Percentiles rank a stretch among this genome's conserved stretches.
phyloP scores from a whole-genome alignment of 2,113 vertebrate species.

The Melanotaenia duboulayi region DNA sequence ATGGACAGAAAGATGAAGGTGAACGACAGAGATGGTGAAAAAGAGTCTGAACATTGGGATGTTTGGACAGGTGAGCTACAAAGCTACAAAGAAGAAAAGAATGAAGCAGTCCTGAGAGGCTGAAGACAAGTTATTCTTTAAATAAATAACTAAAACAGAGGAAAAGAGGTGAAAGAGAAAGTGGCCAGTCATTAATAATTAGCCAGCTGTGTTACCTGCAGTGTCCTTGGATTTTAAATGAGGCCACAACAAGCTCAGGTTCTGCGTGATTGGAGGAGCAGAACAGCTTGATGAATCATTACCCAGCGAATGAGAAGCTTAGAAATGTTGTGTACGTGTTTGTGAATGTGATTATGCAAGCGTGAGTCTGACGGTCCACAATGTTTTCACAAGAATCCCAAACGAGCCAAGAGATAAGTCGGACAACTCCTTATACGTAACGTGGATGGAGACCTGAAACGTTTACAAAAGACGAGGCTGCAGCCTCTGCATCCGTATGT shows the following conservation, averaged over 20 bases:
- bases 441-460: conserved; percentile 10
- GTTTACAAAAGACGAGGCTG: conserved; percentile 30
- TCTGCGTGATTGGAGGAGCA: conserved; percentile 1
- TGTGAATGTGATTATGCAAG: not conserved
- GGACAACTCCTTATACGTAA: not conserved
- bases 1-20: conserved; percentile 10
- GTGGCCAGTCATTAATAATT: conserved; percentile 57
- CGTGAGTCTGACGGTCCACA: not conserved
- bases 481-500: conserved; percentile 14
- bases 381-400: not conserved
- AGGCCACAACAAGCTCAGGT: conserved; percentile 32
- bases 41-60: conserved; percentile 7
- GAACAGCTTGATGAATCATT: conserved; percentile 45
- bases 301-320: conserved; percentile 30
- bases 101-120: not conserved
- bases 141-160: not conserved
- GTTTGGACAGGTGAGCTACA: conserved; percentile 28
- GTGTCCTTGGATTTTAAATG: conserved; percentile 51
- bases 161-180: conserved; percentile 43
- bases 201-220: conserved; percentile 34
- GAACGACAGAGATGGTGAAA: not conserved
- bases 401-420: conserved; percentile 15
- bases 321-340: not conserved
- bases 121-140: no score
- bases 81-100: not conserved